Conservation (phyloP, 2,888 invertebrate genomes). For the Mechanitis messenoides region DNA sequence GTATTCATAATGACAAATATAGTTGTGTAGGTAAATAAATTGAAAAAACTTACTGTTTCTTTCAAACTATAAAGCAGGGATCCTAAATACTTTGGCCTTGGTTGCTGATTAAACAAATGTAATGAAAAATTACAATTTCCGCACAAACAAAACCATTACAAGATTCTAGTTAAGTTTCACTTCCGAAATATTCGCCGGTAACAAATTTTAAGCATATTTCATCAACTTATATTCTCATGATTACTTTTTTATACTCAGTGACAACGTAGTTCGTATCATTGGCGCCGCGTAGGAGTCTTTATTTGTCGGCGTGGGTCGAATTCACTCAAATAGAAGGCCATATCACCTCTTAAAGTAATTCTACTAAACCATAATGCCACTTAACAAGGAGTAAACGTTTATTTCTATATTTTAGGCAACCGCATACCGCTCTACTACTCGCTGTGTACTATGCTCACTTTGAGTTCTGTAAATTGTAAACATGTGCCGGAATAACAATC, state of each 20-base stretch:
- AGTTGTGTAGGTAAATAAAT: not conserved
- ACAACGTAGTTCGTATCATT: constrained; percentile 44
- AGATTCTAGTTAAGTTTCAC: constrained; percentile 21
- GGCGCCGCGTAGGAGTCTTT: constrained; percentile 66
- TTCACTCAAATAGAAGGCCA: constrained; percentile 63
- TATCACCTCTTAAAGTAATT: constrained; percentile 41
- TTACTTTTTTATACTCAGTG: constrained; percentile 37
- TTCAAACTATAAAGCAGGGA: constrained; percentile 16
- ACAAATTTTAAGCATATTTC: constrained; percentile 35
- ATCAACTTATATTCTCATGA: constrained; percentile 51
- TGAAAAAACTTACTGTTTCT: constrained; percentile 30
- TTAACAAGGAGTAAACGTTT: constrained; percentile 38
- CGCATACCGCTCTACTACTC: constrained; percentile 41
- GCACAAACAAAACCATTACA: constrained; percentile 27
- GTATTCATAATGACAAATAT: not conserved
- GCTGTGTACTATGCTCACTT: constrained; percentile 35
- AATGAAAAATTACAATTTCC: constrained; percentile 25
- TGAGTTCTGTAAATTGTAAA: constrained; percentile 53
- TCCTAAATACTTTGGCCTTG: constrained; percentile 42
- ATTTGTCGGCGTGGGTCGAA: constrained; percentile 67
- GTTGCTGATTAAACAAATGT: constrained; percentile 40
- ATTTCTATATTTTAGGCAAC: constrained; percentile 42
- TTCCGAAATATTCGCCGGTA: constrained; percentile 19
- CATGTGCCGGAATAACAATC: constrained; percentile 62
- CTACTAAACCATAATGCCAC: constrained; percentile 42